Conservation (phyloP, 2,888 invertebrate genomes). For the Escarpia spicata region DNA sequence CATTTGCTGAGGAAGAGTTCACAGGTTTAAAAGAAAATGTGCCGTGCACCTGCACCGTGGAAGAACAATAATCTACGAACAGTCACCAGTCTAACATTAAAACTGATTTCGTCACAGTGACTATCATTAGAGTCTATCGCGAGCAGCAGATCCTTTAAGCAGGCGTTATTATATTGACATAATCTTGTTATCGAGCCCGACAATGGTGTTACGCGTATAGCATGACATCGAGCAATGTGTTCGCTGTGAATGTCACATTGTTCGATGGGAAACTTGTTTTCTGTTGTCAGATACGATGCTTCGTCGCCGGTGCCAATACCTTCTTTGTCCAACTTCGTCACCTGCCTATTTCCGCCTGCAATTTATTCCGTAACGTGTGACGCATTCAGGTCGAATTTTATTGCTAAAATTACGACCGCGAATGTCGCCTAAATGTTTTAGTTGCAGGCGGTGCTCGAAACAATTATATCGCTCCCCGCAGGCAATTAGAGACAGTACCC, state of each 20-base stretch:
- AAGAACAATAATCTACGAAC: neutral
- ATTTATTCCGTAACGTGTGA: neutral
- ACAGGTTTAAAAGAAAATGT: neutral
- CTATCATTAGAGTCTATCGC: too few species aligned
- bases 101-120: neutral
- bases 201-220: neutral
- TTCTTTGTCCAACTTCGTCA: neutral
- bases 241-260: neutral
- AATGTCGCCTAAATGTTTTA: neutral
- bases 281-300: neutral
- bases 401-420: neutral
- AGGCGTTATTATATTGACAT: neutral
- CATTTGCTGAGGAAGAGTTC: neutral
- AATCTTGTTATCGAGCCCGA: neutral
- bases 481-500: neutral
- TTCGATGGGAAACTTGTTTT: neutral
- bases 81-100: neutral
- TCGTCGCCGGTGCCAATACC: neutral
- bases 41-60: neutral
- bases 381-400: neutral
- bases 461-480: neutral
- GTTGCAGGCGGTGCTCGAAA: neutral
- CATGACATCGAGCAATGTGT: too few species aligned
- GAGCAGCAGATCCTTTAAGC: neutral
- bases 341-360: neutral